A percentile compares a stretch with the other conserved stretches of the same genome.
These are phyloP conservation scores for Manacus vitellinus DNA, from an alignment of 2,113 vertebrate species.

Conservation along the genomic window DNA sequence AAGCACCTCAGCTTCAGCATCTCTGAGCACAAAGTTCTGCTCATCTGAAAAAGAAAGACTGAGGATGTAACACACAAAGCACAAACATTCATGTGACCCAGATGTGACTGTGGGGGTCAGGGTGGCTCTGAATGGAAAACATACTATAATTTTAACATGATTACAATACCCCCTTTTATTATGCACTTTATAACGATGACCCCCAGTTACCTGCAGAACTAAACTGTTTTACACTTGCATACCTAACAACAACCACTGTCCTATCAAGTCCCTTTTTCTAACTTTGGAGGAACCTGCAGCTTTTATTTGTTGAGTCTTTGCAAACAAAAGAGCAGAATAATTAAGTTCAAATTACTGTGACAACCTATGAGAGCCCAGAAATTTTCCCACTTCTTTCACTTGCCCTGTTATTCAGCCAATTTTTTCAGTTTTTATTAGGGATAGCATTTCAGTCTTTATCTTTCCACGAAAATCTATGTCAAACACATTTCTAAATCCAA, in stretches of 20 bases:
- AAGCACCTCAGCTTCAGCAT: slow-evolving; percentile 94
- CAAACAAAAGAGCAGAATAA: background rate
- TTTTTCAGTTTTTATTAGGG: background rate
- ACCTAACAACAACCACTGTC: background rate
- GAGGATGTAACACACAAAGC: background rate
- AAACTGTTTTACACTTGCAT: background rate
- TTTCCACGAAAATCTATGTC: background rate
- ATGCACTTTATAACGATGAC: background rate
- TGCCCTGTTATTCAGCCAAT: background rate
- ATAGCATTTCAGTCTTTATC: background rate
- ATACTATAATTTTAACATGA: background rate
- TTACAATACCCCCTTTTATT: background rate
- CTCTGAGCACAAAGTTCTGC: slow-evolving; percentile 86
- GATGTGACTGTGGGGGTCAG: background rate
- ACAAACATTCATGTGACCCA: background rate
- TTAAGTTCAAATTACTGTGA: background rate
- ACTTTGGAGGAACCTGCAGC: background rate
- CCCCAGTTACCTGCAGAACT: background rate
- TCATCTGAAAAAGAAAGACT: slow-evolving; percentile 81
- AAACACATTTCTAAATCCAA: background rate
- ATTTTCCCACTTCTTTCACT: background rate
- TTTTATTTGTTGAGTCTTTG: background rate
- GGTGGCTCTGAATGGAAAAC: background rate
- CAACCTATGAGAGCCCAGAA: background rate
- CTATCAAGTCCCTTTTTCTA: background rate